phyloP scores from a whole-genome alignment of 2,113 vertebrate species.

The Rhea pennata region DNA sequence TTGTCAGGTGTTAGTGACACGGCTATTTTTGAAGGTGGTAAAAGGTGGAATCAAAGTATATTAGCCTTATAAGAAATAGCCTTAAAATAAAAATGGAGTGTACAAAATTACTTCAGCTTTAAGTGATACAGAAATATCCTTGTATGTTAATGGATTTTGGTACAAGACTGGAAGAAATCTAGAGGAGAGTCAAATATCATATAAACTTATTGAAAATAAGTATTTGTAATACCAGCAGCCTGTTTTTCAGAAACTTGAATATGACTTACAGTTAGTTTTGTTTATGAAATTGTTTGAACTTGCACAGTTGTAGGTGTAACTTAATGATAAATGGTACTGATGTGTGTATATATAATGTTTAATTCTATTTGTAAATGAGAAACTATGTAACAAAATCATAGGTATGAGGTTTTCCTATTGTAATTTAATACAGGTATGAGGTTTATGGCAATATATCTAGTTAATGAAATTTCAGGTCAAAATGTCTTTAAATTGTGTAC shows the following conservation, averaged over 20 bases:
- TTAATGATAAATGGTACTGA: constrained; percentile 84
- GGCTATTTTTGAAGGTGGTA: constrained; percentile 39
- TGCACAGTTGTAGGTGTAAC: constrained; percentile 85
- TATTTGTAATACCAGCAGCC: constrained; percentile 82
- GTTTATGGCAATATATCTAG: constrained; percentile 86
- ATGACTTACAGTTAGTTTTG: constrained; percentile 82
- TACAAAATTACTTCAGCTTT: constrained; percentile 49
- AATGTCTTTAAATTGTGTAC: constrained; percentile 92
- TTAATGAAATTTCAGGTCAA: constrained; percentile 84
- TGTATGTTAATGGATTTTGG: constrained; percentile 2
- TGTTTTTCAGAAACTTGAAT: constrained; percentile 83
- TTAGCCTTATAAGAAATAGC: constrained; percentile 75
- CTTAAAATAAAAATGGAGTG: constrained; percentile 68
- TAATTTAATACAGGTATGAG: constrained; percentile 84
- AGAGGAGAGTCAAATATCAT: constrained; percentile 42
- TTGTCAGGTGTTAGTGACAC: constrained; percentile 12
- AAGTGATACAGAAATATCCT: constrained; percentile 57
- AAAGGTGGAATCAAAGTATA: constrained; percentile 49
- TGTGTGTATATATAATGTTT: constrained; percentile 83
- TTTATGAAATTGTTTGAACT: constrained; percentile 87
- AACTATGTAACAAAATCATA: constrained; percentile 77
- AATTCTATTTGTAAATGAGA: constrained; percentile 84
- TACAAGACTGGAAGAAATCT: constrained; percentile 25
- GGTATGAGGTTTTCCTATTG: constrained; percentile 83
- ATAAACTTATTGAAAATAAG: constrained; percentile 63